Evolutionary conservation across 2,797 vertebrate genomes (phyloP).

Genomic region (Falco biarmicus): DNA sequence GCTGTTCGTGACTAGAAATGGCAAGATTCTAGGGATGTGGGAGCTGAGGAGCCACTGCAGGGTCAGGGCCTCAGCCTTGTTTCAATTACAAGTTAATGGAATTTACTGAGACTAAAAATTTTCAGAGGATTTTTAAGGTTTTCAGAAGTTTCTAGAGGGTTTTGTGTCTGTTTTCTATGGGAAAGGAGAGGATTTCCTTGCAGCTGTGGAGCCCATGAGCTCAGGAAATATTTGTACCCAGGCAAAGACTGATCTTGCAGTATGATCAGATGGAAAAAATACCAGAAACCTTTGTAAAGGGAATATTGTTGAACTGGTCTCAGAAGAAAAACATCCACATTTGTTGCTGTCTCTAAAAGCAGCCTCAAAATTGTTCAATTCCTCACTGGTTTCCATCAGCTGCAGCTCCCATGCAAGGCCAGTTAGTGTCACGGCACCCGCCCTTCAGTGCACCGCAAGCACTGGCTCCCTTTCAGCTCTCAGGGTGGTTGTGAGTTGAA

Average conservation of each 20-base stretch:
- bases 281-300: background rate
- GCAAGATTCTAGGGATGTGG: background rate
- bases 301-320: background rate
- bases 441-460: background rate
- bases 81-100: background rate
- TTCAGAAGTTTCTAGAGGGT: background rate
- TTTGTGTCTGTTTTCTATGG: background rate
- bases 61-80: background rate
- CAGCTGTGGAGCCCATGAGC: background rate
- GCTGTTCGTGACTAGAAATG: background rate
- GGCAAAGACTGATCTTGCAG: background rate
- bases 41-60: background rate
- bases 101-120: background rate
- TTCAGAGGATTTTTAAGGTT: background rate
- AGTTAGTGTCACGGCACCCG: fast-evolving
- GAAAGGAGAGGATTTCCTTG: background rate
- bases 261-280: background rate
- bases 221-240: background rate
- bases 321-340: background rate
- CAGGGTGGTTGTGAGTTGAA: background rate
- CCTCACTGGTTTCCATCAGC: background rate
- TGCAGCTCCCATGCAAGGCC: background rate
- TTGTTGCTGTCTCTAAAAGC: background rate
- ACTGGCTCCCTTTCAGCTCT: background rate
- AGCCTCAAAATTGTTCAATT: background rate